Base-by-base conservation (phyloP, 2,113 vertebrate genomes). In the Neodon shergylaensis region DNA sequence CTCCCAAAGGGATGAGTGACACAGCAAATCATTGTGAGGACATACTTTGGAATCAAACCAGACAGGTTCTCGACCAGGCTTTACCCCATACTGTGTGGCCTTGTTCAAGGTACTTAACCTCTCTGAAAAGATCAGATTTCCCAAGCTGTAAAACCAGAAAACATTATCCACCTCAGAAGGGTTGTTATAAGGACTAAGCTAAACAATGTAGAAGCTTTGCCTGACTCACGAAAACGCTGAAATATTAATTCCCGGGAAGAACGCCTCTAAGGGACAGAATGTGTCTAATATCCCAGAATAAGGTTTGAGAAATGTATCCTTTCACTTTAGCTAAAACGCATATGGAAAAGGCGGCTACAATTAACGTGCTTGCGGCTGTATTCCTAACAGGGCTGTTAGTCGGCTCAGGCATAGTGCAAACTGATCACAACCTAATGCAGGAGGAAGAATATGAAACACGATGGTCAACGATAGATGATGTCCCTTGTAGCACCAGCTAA, bases 61-160 rank as follows among this genome's bases (percentile, higher is more conserved):
- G 76, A 73, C 39, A 4, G n/a, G 77, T 81, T 96, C 90, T 74
- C 92, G 94, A 81, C n/a, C 73, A 85, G 72, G 77, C 61, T 92
- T 70, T 22, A 66, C n/a, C 89, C 26, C 33, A 70, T 66, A 85
- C 83, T 95, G 76, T 74, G 88, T 91, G 65, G 63, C 70, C 88
- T 85, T n/a, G 1, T 74, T 77, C 61, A 90, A 82, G 68, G 26
- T 66, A 96, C 54, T 88, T 91, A 93, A 92, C 72, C 49, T 94
- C 79, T 92, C 94, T 70, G 77, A 84, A 65, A 65, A 83, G 81
- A 88, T 88, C 79, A 77, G 61, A 95, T 83, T 94, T 85, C 96
- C 66, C 72, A 94, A 58, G 85, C 7, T 61, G 36, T 81, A 93
- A 95, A 93, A 68, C 76, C 49, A 90, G 52, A 44, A 89, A 95